A percentile compares a stretch with the other conserved stretches of the same genome.
These are phyloP conservation scores for Plutomurus gul DNA, from an alignment of 1,140 invertebrate species.

Conservation along the genomic window DNA sequence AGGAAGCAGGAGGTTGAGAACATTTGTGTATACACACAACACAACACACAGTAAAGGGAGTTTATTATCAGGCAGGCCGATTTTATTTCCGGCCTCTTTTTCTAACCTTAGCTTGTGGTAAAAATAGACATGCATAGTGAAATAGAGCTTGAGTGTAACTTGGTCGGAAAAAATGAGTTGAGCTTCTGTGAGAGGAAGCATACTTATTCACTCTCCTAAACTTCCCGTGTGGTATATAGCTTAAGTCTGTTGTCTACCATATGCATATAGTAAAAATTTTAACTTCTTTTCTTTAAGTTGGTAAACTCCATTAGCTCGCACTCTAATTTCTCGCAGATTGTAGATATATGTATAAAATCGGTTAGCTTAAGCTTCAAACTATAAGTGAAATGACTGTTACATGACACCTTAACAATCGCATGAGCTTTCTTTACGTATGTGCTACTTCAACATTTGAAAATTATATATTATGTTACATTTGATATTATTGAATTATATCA, in stretches of 20 bases:
- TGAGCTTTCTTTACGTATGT: no score
- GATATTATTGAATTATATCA: no score
- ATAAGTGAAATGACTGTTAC: no score
- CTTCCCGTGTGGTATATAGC: background rate
- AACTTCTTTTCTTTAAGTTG: no score
- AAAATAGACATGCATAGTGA: slow-evolving; percentile 41
- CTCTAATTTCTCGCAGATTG: no score
- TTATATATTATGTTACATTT: no score
- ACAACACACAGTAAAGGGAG: slow-evolving; percentile 6
- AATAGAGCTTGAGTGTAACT: background rate
- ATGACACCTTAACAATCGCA: no score
- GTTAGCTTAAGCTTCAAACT: background rate
- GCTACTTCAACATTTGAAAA: no score
- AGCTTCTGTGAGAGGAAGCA: background rate
- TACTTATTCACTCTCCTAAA: background rate
- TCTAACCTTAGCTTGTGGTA: slow-evolving; percentile 43
- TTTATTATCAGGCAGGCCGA: slow-evolving; percentile 50
- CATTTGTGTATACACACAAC: slow-evolving; percentile 40
- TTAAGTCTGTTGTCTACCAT: no score
- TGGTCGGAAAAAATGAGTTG: background rate
- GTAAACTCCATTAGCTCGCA: no score
- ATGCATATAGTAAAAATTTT: background rate
- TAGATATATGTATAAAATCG: background rate
- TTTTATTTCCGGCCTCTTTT: slow-evolving; percentile 50
- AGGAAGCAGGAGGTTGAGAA: slow-evolving; percentile 13